phyloP scores from a whole-genome alignment of 2,113 vertebrate species.

The Rhadina sibilatrix region DNA sequence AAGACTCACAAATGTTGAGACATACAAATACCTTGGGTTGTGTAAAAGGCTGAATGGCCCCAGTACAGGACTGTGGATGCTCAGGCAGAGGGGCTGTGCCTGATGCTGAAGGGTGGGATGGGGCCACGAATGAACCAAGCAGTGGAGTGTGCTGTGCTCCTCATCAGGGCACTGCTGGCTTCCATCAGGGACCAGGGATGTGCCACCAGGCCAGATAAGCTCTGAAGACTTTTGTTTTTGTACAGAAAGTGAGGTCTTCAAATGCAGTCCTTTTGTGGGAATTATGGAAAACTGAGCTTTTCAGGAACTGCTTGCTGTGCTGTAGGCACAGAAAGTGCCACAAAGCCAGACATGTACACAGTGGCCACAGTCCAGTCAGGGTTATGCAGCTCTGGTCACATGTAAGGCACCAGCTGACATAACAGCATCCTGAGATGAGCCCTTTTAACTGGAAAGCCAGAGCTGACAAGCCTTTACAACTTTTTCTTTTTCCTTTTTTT shows the following conservation, averaged over 20 bases:
- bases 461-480: not conserved
- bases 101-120: not conserved
- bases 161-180: not conserved
- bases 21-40: not conserved
- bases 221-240: not conserved
- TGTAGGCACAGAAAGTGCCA: rapidly evolving
- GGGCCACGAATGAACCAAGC: rapidly evolving
- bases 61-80: not conserved
- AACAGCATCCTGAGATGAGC: not conserved
- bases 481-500: too few relatives aligned
- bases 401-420: not conserved
- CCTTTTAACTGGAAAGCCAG: not conserved
- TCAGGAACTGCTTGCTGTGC: not conserved
- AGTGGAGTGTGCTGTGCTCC: rapidly evolving
- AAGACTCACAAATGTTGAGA: not conserved
- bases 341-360: not conserved
- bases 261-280: not conserved
- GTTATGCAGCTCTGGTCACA: not conserved
- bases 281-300: not conserved
- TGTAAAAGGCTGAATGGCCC: not conserved
- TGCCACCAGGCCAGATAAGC: rapidly evolving
- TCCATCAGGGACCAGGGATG: rapidly evolving
- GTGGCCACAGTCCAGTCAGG: rapidly evolving
- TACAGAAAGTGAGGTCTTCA: not conserved
- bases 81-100: not conserved